Conservation (phyloP, 2,888 invertebrate species). For the Cheilosia urbana region DNA sequence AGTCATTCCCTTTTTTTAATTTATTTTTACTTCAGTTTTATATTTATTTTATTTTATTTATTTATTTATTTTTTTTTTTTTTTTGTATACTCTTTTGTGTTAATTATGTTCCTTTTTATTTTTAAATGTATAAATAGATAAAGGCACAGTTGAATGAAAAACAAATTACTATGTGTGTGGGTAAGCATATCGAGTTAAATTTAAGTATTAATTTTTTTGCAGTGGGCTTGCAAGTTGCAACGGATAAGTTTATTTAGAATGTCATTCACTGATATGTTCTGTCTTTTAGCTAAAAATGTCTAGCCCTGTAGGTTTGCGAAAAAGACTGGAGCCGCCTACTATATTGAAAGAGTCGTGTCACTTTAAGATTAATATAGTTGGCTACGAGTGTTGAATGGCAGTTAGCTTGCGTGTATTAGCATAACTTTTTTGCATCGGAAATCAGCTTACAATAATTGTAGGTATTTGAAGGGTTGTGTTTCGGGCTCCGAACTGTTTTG, state of each 20-base stretch:
- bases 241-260: neutral
- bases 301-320: neutral
- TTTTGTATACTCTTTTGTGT: conserved; percentile 5
- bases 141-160: conserved; percentile 67
- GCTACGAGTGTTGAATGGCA: no score
- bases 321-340: no score
- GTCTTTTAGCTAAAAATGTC: neutral
- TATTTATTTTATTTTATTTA: neutral
- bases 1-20: conserved; percentile 10
- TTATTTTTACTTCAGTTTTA: neutral
- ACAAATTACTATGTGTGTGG: conserved; percentile 7
- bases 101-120: conserved; percentile 23
- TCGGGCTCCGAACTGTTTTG: no score
- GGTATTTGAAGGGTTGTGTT: no score
- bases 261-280: conserved; percentile 19
- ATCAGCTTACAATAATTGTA: no score
- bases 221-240: conserved; percentile 22
- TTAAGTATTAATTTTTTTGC: neutral
- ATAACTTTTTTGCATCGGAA: no score
- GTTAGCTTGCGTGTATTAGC: no score
- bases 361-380: no score
- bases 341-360: no score
- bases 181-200: conserved; percentile 12
- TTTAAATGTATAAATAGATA: conserved; percentile 43
- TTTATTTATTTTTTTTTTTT: conserved; percentile 12